A percentile compares a stretch with the other conserved stretches of the same genome.
phyloP scores from a whole-genome alignment of 2,113 vertebrate species.

The Echinops telfairi region DNA sequence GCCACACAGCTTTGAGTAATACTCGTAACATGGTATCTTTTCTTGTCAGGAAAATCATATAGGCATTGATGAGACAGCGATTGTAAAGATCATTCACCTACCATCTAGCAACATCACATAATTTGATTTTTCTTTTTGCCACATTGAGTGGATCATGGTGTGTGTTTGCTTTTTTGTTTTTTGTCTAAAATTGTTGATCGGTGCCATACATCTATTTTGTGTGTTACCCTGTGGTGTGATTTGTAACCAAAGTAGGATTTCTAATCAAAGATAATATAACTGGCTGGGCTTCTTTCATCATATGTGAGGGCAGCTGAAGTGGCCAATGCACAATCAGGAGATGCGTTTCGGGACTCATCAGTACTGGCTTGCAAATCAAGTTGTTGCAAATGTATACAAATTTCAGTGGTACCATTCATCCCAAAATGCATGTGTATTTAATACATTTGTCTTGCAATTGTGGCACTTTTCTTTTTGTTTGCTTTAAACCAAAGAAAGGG shows the following conservation, averaged over 20 bases:
- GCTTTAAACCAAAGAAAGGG: slow-evolving; percentile 2
- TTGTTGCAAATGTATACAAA: background rate
- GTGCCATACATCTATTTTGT: background rate
- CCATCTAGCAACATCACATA: background rate
- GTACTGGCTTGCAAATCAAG: background rate
- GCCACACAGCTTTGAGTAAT: background rate
- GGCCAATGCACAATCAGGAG: background rate
- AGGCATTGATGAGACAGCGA: background rate
- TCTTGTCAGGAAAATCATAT: background rate
- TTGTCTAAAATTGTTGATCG: background rate
- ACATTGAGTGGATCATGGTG: background rate
- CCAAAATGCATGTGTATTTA: background rate
- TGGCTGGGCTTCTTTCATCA: background rate
- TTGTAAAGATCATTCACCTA: background rate
- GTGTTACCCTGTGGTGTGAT: background rate
- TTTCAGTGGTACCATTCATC: background rate
- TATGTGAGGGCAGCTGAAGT: background rate
- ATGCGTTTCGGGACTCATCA: background rate
- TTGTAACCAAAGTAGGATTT: background rate
- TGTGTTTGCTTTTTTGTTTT: background rate
- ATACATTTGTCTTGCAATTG: slow-evolving; percentile 25
- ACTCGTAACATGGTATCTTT: background rate
- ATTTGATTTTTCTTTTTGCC: background rate
- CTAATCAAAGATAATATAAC: background rate
- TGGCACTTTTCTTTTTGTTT: background rate